These are phyloP conservation scores for Bombus balteatus DNA, from an alignment of 1,140 invertebrate genomes.

Conservation along the genomic window DNA sequence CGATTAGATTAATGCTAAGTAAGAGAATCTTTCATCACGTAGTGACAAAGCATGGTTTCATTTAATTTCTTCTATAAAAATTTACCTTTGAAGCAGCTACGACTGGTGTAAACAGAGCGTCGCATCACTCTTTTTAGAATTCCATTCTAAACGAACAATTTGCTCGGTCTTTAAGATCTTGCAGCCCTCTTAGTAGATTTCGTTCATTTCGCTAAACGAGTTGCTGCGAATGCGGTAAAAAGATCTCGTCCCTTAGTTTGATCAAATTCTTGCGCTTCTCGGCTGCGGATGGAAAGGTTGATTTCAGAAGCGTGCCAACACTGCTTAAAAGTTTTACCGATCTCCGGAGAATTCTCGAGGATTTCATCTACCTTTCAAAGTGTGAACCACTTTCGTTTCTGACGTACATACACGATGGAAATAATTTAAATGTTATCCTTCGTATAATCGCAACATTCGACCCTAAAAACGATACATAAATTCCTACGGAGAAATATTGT, in stretches of 20 bases:
- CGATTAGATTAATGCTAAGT: neutral
- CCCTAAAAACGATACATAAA: too few relatives aligned
- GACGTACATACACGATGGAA: neutral
- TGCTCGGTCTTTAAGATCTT: conserved; percentile 12
- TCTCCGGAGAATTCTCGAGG: neutral
- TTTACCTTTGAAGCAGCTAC: neutral
- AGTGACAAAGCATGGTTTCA: too few relatives aligned
- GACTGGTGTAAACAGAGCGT: neutral
- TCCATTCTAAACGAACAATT: neutral
- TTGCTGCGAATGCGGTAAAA: neutral
- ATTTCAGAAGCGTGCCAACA: neutral
- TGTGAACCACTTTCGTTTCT: neutral
- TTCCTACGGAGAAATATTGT: neutral
- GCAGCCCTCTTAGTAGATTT: neutral
- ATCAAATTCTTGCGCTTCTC: neutral
- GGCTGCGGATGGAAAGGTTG: neutral
- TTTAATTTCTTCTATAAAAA: too few relatives aligned
- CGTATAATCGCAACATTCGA: neutral
- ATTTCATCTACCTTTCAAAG: neutral
- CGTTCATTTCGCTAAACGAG: conserved; percentile 9
- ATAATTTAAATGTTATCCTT: neutral
- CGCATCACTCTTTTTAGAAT: neutral
- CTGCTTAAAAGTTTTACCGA: neutral
- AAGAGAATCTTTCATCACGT: neutral
- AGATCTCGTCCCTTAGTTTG: neutral